Evolutionary conservation across 2,113 vertebrate genomes (phyloP), one percentile per base, ranked within the genome.

Genomic region (Phocoena phocoena): DNA sequence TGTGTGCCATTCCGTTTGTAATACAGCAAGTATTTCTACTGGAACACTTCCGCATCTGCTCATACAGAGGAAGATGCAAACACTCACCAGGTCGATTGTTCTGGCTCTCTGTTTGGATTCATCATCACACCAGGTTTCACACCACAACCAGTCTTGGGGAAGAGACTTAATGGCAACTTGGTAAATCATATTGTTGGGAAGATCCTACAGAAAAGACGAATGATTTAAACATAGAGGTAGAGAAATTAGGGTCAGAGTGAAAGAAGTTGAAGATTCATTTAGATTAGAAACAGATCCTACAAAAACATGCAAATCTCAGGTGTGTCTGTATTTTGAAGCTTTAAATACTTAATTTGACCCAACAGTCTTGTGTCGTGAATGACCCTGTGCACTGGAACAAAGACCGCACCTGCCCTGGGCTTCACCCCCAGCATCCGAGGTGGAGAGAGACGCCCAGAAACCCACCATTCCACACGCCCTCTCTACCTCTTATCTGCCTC

Each of bases 151-250:
- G 90, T 99, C 99, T 97, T 99, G 99, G 96, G 99, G 99, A 38
- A 99, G 99, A 94, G 99, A 99, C 98, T 99, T 99, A 95, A 99
- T 99, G 89, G 99, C 98, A 90, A 99, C 99, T 98, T 99, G 99
- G 98, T 99, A 99, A 98, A 99, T 99, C 99, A 99, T 99, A 97
- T 99, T 99, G 97, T 99, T 99, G 67, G 99, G 99, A 94, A 99
- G 99, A 97, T 99, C 99, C 99, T 99, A 90, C 6, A 83, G 63
- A 83, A 95, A 81, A 83, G 95, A 85, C 68, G 74, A 97, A 26
- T 20, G 63, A 90, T 96, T 95, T 80, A 79, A 86, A 82, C 58
- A 82, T 3, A 89, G 28, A 88, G 36, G 28, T 3, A 73, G 0
- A 67, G 50, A 77, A 87, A 95, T 63, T 26, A 92, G 15, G 73